Base-by-base conservation (phyloP, 2,888 invertebrate species). In the Eupithecia abbreviata region DNA sequence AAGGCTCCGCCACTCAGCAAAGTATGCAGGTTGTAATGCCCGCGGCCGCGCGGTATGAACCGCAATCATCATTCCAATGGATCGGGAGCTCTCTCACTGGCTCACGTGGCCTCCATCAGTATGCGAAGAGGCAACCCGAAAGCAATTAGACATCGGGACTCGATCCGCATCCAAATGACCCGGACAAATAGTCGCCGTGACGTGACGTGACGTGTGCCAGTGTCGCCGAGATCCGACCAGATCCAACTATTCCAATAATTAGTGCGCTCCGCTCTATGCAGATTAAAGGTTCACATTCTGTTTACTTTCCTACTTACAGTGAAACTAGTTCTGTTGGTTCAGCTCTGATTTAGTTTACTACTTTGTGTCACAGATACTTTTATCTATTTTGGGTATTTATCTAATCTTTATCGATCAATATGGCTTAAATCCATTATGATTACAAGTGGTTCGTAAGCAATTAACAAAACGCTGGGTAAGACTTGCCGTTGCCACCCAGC, bases 111-210 rank as follows among this genome's bases (percentile, higher is more conserved):
- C 75, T 71, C 74, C 75, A 83, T 91, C 87, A 90, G 88, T 90
- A 91, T 90, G 91, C 91, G 85, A 83, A 84, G 86, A 85, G 88
- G 85, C 85, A 84, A 78, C 85, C 87, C 87, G 86, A 89, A 88
- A 88, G 88, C 92, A 92, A 92, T 93, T 92, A 93, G 89, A 88
- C 90, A 87, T 89, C 88, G 87, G 87, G 86, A 86, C 87, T 87
- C 86, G 87, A 88, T 90, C 89, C 87, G 90, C 90, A 90, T 90
- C 85, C 87, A 88, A 90, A 91, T 90, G 88, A 77, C 72, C 74
- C 71, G 81, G 80, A 74, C 78, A 78, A 79, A 78, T 79, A 76
- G 76, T 73, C 78, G 77, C 45, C 79, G 72, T 90, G 55, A 58
- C 55, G 55, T 58, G 77, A 41, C 79, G 72, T 90, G 55, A 58